phyloP scores from a whole-genome alignment of 2,888 invertebrate species.

The Agriopis marginaria region DNA sequence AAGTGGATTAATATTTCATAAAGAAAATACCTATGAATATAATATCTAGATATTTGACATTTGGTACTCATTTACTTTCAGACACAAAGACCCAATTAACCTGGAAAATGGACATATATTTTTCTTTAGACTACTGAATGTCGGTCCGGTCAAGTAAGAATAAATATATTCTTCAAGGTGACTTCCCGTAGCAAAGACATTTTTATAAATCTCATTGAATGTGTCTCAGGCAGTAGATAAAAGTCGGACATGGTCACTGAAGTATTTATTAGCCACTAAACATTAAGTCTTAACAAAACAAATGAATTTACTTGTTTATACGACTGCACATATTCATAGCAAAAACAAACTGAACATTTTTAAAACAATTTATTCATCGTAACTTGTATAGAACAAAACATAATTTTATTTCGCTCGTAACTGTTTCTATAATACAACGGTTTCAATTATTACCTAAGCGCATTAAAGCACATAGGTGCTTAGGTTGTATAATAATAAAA shows the following conservation, averaged over 20 bases:
- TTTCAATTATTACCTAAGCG: no score
- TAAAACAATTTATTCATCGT: no score
- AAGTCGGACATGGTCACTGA: not conserved
- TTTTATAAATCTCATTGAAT: constrained; percentile 46
- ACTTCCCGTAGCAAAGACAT: constrained; percentile 50
- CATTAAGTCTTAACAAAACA: no score
- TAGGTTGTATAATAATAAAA: no score
- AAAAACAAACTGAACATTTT: no score
- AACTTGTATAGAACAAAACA: no score
- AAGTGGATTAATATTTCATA: not conserved
- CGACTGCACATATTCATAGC: no score
- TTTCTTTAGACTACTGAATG: constrained; percentile 45
- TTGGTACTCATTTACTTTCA: not conserved
- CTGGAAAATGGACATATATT: constrained; percentile 7
- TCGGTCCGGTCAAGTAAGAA: constrained; percentile 55
- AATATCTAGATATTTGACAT: not conserved
- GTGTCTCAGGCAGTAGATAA: constrained; percentile 18
- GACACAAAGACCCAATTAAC: constrained; percentile 29
- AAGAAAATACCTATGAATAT: not conserved
- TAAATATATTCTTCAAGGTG: constrained; percentile 60
- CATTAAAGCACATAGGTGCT: no score
- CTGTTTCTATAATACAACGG: no score
- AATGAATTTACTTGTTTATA: no score
- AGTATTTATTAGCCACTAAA: not conserved
- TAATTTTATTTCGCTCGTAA: no score